Evolutionary conservation across 2,888 invertebrate species (phyloP).

Genomic region (Chloroclysta siterata): DNA sequence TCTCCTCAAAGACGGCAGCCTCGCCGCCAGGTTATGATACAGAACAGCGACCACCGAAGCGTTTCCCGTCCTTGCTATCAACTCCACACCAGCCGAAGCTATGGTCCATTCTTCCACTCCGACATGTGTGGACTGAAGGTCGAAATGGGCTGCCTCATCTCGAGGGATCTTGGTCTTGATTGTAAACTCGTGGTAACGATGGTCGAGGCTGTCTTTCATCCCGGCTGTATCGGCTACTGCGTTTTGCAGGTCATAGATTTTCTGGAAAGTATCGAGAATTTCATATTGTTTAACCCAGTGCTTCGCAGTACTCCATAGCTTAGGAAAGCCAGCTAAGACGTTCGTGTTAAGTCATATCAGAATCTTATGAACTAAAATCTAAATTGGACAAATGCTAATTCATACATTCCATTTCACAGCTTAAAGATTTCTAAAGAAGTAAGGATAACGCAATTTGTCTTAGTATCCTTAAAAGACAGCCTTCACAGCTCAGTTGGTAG

Average conservation of each 20-base stretch:
- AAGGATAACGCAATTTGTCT: too few species aligned
- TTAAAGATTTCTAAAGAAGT: too few species aligned
- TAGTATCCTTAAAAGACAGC: too few species aligned
- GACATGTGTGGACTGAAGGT: slow-evolving; percentile 50
- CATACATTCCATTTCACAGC: too few species aligned
- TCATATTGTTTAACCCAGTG: too few species aligned
- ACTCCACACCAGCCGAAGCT: slow-evolving; percentile 68
- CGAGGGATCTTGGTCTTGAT: slow-evolving; percentile 62
- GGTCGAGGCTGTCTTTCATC: slow-evolving; percentile 62
- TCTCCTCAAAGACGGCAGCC: slow-evolving; percentile 86
- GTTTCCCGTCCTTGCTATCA: slow-evolving; percentile 62
- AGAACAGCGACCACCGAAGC: slow-evolving; percentile 81
- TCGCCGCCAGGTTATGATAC: slow-evolving; percentile 87
- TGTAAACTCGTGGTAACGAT: slow-evolving; percentile 63
- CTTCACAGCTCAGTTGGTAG: too few species aligned
- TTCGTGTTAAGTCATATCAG: too few species aligned
- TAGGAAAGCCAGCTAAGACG: too few species aligned
- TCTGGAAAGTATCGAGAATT: slow-evolving; percentile 50
- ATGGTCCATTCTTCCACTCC: slow-evolving; percentile 67
- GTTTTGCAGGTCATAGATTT: slow-evolving; percentile 77
- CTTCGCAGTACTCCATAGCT: too few species aligned
- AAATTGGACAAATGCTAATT: too few species aligned
- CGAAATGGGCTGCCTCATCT: slow-evolving; percentile 70
- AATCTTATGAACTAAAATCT: too few species aligned
- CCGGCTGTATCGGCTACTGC: slow-evolving; percentile 67